Conservation (phyloP, 2,797 vertebrate genomes). For the Craterocephalus amniculus region DNA sequence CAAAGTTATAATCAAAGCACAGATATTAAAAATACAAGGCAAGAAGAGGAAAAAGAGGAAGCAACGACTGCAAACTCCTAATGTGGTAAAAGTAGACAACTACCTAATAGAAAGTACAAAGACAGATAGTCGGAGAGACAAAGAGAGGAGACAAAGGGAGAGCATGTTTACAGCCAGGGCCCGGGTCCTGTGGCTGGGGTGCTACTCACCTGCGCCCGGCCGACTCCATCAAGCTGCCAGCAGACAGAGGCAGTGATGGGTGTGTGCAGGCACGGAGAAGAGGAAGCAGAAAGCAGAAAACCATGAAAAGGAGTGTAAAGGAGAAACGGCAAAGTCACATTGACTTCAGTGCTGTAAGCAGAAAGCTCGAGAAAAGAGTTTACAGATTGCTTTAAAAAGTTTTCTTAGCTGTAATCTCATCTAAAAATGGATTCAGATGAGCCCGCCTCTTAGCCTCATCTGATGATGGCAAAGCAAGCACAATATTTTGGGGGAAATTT, state of each 20-base stretch:
- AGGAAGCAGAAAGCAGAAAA: constrained; percentile 73
- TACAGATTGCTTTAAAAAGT: neutral
- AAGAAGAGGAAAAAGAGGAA: constrained; percentile 33
- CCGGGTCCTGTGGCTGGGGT: constrained; percentile 37
- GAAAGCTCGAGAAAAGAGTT: constrained; percentile 10
- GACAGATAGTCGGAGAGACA: constrained; percentile 26
- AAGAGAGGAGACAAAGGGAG: constrained; percentile 10
- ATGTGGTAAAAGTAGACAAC: constrained; percentile 28
- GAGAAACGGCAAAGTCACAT: constrained; percentile 37
- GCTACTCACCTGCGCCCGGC: constrained; percentile 77
- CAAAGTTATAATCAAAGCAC: constrained; percentile 17
- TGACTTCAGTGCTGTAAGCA: constrained; percentile 19
- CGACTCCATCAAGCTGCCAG: constrained; percentile 76
- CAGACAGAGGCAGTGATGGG: constrained; percentile 67
- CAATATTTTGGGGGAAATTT: neutral
- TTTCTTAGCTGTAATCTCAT: neutral
- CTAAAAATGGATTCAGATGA: neutral
- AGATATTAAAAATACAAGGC: constrained; percentile 7
- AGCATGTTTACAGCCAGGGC: constrained; percentile 39
- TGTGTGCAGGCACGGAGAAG: constrained; percentile 73
- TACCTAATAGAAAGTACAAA: constrained; percentile 39
- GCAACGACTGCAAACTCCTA: constrained; percentile 31
- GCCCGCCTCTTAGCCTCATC: neutral
- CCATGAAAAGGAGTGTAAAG: constrained; percentile 50
- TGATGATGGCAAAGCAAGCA: neutral